Base-by-base conservation (phyloP, 2,113 vertebrate genomes). In the Verasper variegatus region DNA sequence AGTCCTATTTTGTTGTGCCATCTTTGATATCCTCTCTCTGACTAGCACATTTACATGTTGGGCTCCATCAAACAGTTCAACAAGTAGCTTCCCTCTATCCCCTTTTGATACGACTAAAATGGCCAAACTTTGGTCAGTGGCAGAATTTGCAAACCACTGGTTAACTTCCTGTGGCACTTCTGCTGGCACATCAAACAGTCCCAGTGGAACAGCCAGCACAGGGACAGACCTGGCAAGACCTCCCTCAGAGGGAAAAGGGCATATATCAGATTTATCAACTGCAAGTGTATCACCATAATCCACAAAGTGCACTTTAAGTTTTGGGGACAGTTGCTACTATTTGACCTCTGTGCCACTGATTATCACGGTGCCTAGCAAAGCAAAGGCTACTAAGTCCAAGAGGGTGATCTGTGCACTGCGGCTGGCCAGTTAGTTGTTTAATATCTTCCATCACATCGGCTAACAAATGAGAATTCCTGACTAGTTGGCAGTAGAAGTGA, bases 401-500 rank as follows among this genome's bases (percentile, higher is more conserved):
- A 8, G 60, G 65, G 17, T 62, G 63, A 83, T 88, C 82, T 24
- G 67, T 68, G 71, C 71, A 35, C 31, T 74, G 77, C 37, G 81
- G 15, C 49, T 61, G 80, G 59, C 72, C 40, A 23, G 87, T 91
- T 4, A 95, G 12, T 8, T 71, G 64, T 51, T 78, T 6, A 11
- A 97, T 89, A 40, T 68, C 88, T 54, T 79, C 20, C 0, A 85
- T 88, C 27, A 97, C 76, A 83, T 93, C 84, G 0, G 92, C 87
- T 20, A 97, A 87, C 17, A 88, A 77, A 82, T 55, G 62, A 3
- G 74, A 65, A 85, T 95, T 95, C 88, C 92, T 95, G 57, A 91
- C 84, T 21, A 99, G 92, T 0, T 97, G 96, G 76, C 96, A 96
- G 87, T 96, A 97, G 93, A 99, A 98, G 0, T 80, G 86, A 86